phyloP scores from a whole-genome alignment of 2,797 vertebrate species.

The Limosa lapponica region DNA sequence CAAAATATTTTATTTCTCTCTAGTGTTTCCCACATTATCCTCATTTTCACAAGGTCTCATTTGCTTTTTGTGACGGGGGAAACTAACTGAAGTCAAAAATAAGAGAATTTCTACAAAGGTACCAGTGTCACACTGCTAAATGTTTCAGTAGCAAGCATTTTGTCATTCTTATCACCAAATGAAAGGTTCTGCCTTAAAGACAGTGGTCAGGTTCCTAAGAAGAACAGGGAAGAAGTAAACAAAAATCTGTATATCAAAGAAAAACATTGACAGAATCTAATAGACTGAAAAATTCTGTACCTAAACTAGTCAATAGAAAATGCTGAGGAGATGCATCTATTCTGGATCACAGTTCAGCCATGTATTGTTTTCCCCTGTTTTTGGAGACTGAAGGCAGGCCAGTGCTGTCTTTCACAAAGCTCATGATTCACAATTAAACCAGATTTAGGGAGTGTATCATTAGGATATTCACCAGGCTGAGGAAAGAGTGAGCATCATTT shows the following conservation, averaged over 20 bases:
- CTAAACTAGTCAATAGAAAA: background rate
- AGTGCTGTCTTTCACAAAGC: background rate
- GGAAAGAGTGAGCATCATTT: background rate
- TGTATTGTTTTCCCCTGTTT: rapidly evolving
- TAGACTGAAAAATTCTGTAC: background rate
- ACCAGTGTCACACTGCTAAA: background rate
- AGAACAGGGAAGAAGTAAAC: rapidly evolving
- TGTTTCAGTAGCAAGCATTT: background rate
- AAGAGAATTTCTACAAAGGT: background rate
- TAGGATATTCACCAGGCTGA: background rate
- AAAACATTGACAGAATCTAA: background rate
- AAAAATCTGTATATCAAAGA: background rate
- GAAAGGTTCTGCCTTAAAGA: background rate
- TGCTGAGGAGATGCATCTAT: background rate
- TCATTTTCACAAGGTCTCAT: background rate
- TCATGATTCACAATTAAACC: background rate
- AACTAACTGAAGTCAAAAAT: background rate
- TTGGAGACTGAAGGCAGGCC: background rate
- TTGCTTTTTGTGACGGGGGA: background rate
- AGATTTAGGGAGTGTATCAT: rapidly evolving
- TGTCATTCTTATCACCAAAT: background rate
- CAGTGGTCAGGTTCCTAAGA: background rate
- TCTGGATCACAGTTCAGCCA: background rate
- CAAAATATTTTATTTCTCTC: background rate
- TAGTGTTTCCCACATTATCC: background rate